phyloP scores from a whole-genome alignment of 1,140 invertebrate genomes.

The Tachypleus tridentatus region DNA sequence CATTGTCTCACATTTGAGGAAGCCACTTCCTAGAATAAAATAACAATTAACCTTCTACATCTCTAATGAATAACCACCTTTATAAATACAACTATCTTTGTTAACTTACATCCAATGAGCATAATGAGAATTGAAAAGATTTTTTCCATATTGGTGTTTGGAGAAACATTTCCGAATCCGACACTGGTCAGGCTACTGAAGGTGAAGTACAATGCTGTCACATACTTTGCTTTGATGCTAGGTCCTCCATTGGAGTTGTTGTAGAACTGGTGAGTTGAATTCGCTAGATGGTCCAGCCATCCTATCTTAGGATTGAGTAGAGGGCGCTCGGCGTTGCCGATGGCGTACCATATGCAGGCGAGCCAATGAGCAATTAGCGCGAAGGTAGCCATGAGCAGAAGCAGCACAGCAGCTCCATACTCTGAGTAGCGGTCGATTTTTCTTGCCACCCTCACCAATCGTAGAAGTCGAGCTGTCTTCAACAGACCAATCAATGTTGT shows the following conservation, averaged over 20 bases:
- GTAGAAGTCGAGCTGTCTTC: conserved; percentile 87
- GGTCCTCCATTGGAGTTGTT: conserved; percentile 58
- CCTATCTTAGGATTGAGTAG: conserved; percentile 61
- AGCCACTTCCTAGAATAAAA: too few relatives aligned
- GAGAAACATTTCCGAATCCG: conserved; percentile 96
- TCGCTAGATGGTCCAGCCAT: conserved; percentile 85
- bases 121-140: conserved; percentile 88
- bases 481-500: conserved; percentile 93
- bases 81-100: too few relatives aligned
- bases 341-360: conserved; percentile 98
- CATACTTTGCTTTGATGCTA: conserved; percentile 52
- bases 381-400: conserved; percentile 94
- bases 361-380: conserved; percentile 98
- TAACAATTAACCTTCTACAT: too few relatives aligned
- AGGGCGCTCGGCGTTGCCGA: conserved; percentile 81
- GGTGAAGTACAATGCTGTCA: conserved; percentile 91
- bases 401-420: conserved; percentile 92
- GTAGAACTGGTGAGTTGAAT: conserved; percentile 74
- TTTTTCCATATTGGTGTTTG: conserved; percentile 91
- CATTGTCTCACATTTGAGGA: too few relatives aligned
- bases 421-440: conserved; percentile 98
- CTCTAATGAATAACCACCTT: too few relatives aligned
- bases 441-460: conserved; percentile 86
- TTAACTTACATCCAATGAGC: conserved; percentile 83
- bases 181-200: conserved; percentile 96